Evolutionary conservation across 2,888 invertebrate species (phyloP).

Genomic region (Icerya purchasi): DNA sequence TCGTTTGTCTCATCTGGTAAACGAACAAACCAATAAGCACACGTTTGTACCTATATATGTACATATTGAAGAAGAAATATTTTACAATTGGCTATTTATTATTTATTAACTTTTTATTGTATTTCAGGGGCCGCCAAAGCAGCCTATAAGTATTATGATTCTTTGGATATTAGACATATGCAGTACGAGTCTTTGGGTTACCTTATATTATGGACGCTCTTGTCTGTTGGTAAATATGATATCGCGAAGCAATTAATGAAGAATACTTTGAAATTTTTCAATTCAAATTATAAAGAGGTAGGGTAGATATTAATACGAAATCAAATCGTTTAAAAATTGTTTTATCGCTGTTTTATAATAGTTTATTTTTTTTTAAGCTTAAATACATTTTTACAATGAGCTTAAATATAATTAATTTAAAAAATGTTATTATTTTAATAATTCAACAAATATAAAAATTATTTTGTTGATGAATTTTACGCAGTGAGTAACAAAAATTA

Average conservation of each 20-base stretch:
- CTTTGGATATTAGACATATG: slow-evolving; percentile 76
- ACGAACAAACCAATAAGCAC: too few relatives aligned
- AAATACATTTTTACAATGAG: too few relatives aligned
- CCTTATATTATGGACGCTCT: slow-evolving; percentile 51
- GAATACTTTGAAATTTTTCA: slow-evolving; percentile 62
- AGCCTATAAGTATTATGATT: slow-evolving; percentile 50
- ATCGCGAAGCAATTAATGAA: slow-evolving; percentile 48
- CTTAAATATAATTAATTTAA: too few relatives aligned
- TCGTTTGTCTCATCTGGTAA: too few relatives aligned
- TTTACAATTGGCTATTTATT: slow-evolving; percentile 4
- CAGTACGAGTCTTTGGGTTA: slow-evolving; percentile 82
- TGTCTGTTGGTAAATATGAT: slow-evolving; percentile 46
- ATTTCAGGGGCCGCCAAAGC: slow-evolving; percentile 46
- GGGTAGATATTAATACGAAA: too few relatives aligned
- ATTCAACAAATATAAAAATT: too few relatives aligned
- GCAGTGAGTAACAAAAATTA: too few relatives aligned
- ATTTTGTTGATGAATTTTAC: too few relatives aligned
- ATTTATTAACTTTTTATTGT: slow-evolving; percentile 9
- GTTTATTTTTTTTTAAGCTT: too few relatives aligned
- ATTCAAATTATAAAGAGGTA: slow-evolving; percentile 72
- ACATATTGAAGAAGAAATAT: neutral
- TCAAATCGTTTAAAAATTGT: too few relatives aligned
- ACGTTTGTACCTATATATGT: neutral
- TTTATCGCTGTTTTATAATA: too few relatives aligned
- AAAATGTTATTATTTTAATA: too few relatives aligned